Conservation (phyloP, 1,140 invertebrate genomes). For the Sarcophaga bullata region DNA sequence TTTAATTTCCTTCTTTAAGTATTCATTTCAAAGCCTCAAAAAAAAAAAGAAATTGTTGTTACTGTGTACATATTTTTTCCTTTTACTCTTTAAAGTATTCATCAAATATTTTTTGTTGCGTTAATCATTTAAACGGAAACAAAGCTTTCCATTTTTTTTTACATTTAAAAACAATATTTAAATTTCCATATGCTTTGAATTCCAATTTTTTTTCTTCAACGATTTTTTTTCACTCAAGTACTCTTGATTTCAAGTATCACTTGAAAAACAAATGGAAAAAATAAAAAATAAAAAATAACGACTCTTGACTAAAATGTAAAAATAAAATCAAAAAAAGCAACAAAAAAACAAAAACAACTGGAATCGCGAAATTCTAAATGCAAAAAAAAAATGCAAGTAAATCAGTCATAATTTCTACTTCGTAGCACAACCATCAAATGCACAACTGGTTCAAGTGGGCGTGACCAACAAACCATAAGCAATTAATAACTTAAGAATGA, state of each 20-base stretch:
- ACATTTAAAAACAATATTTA: no score
- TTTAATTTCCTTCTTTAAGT: no score
- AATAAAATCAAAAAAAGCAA: background rate
- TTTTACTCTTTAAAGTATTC: no score
- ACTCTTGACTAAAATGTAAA: background rate
- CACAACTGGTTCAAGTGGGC: slow-evolving; percentile 31
- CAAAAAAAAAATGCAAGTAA: slow-evolving; percentile 1
- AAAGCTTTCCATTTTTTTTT: no score
- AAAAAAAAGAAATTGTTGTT: no score
- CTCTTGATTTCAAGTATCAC: slow-evolving; percentile 19
- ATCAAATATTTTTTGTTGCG: no score
- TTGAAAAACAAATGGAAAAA: background rate
- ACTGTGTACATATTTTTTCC: no score
- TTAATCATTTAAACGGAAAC: no score
- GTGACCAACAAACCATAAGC: slow-evolving; percentile 39
- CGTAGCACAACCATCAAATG: slow-evolving; percentile 24
- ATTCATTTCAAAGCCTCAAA: no score
- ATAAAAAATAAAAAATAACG: background rate
- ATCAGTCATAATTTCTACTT: slow-evolving; percentile 34
- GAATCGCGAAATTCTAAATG: background rate
- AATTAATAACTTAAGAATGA: background rate
- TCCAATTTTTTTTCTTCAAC: no score
- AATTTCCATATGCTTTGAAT: no score
- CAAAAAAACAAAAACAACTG: slow-evolving; percentile 8
- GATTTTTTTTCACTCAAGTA: slow-evolving; percentile 6